These are phyloP conservation scores for Syrrhaptes paradoxus DNA, from an alignment of 2,113 vertebrate species.

Conservation along the genomic window DNA sequence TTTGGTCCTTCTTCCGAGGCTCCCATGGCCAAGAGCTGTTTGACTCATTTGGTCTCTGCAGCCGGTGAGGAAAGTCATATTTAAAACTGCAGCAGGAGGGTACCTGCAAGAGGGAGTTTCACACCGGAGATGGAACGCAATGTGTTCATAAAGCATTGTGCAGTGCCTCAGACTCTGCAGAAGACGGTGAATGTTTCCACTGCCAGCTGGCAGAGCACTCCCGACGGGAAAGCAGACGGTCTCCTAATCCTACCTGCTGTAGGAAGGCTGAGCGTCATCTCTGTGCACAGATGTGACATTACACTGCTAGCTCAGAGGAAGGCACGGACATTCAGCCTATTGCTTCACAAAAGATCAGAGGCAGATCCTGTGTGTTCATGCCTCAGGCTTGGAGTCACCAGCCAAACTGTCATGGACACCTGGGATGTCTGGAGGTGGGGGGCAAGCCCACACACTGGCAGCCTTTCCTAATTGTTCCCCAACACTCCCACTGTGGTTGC, in stretches of 20 bases:
- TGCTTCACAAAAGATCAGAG: background rate
- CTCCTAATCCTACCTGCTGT: background rate
- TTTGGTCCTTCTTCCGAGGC: background rate
- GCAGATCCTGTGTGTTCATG: background rate
- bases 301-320: background rate
- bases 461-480: background rate
- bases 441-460: background rate
- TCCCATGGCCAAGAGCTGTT: background rate
- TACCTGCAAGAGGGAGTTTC: background rate
- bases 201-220: conserved; percentile 8
- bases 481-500: background rate
- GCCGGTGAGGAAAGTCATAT: background rate
- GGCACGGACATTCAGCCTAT: fast-evolving
- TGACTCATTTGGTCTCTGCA: background rate
- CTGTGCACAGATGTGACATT: background rate
- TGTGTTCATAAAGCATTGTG: background rate
- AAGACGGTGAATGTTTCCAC: background rate
- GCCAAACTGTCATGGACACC: background rate
- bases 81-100: background rate
- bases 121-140: background rate
- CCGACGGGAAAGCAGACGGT: background rate
- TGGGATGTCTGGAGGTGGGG: background rate
- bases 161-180: background rate
- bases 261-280: background rate
- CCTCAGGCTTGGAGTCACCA: background rate